phyloP scores from a whole-genome alignment of 2,797 vertebrate species.

The Amphiprion clarkii region DNA sequence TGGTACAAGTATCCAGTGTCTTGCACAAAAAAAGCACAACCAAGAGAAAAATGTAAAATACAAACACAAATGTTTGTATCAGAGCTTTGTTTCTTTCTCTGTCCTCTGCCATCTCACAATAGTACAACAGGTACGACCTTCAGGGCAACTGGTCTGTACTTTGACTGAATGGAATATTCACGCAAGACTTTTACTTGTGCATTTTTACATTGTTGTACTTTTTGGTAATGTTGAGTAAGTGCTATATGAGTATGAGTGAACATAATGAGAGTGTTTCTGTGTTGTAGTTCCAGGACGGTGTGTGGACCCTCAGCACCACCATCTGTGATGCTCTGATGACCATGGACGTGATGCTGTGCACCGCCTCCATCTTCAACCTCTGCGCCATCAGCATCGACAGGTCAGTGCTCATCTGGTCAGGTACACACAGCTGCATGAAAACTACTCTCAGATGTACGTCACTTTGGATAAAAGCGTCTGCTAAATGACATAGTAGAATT shows the following conservation, averaged over 20 bases:
- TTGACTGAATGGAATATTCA: no score
- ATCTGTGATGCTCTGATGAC: constrained; percentile 95
- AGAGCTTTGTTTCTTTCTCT: background rate
- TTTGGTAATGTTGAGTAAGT: background rate
- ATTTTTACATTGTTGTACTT: background rate
- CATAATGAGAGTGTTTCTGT: background rate
- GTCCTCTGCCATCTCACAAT: background rate
- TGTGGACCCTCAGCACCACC: constrained; percentile 90
- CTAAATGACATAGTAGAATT: no score
- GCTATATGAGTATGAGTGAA: background rate
- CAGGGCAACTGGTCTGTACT: no score
- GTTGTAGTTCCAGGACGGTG: constrained; percentile 92
- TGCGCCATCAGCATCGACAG: constrained; percentile 97
- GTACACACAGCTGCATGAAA: background rate
- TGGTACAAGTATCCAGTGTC: no score
- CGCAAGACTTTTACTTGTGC: no score
- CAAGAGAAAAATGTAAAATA: background rate
- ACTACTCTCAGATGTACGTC: no score
- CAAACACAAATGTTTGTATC: background rate
- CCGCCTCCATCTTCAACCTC: constrained; percentile 98
- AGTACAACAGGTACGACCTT: background rate
- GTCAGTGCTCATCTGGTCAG: constrained; percentile 72
- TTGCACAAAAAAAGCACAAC: no score
- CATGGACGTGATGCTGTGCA: constrained; percentile 98
- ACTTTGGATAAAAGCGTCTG: no score